Base-by-base conservation (phyloP, 2,113 vertebrate genomes). In the Pomatorhinus ruficollis region DNA sequence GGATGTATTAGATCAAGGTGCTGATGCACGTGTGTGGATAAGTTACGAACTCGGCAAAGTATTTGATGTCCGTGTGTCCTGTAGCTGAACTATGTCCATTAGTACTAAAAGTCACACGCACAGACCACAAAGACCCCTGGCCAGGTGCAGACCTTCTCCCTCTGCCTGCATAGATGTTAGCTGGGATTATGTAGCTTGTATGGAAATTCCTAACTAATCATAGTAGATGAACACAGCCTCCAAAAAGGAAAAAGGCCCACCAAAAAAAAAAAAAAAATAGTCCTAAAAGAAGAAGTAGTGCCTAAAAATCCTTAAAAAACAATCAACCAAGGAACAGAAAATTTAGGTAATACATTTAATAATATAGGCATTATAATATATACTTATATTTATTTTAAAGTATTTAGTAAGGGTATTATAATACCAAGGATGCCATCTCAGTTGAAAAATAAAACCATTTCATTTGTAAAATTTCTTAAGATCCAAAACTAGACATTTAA, bases 401-500 rank as follows among this genome's bases (percentile, higher is more conserved):
- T 9, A 39, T 16, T 87, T 84, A 14, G 28, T 84, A 44, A 21
- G 37, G 13, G 14, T 12, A 15, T 33, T 9, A 11, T 16, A 59
- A 56, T 49, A 25, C 12, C 1, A 2, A 42, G 6, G 27, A 22
- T 42, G 17, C 3, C 1, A 0, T 37, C 30, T 71, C 40, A 56
- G 33, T 33, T 75, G 42, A 50, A 70, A 88, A 95, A 39, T 14
- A 18, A 3, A 50, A 17, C 14, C 2, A 8, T 49, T 61, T 76
- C 5, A n/a, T 90, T 71, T 71, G 44, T 70, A 31, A 80, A 66
- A 61, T 30, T 9, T 19, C 63, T 49, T 25, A 71, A 42, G 39
- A 86, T 30, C 39, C n/a, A 25, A 72, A 90, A 63, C 5, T 5
- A 81, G 18, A 21, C 16, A 19, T 13, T 39, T 57, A 28, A 50